These are phyloP conservation scores for Mesocricetus auratus DNA, from an alignment of 2,113 vertebrate species.

Conservation along the genomic window DNA sequence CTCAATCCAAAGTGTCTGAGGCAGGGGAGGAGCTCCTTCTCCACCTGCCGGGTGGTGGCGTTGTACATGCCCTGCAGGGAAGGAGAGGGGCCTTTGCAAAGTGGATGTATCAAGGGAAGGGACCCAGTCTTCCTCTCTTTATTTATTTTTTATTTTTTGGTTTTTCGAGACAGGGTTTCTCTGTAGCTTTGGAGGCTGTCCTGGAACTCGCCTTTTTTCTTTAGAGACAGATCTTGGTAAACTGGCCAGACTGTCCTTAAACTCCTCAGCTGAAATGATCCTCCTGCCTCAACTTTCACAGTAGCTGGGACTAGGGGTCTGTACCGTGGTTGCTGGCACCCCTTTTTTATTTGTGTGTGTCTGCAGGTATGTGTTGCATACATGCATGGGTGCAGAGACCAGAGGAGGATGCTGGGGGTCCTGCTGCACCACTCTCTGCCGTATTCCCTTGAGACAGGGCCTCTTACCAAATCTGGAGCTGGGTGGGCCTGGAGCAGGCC, in stretches of 20 bases:
- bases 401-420: not conserved
- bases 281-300: not conserved
- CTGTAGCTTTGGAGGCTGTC: too few species aligned
- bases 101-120: not conserved
- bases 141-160: too few species aligned
- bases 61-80: conserved; percentile 96
- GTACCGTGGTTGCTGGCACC: not conserved
- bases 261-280: not conserved
- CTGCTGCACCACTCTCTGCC: not conserved
- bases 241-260: too few species aligned
- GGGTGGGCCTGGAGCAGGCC: not conserved
- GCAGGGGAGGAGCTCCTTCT: conserved; percentile 94
- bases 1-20: conserved; percentile 90
- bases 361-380: not conserved
- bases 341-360: too few species aligned
- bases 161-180: too few species aligned
- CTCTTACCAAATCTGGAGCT: not conserved
- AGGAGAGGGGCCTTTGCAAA: not conserved
- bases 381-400: not conserved
- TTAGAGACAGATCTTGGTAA: not conserved
- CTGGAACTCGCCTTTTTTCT: not conserved
- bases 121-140: not conserved
- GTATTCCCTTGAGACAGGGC: not conserved
- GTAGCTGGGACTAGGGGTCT: too few species aligned
- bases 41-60: conserved; percentile 95